These are phyloP conservation scores for Camarhynchus parvulus DNA, from an alignment of 2,113 vertebrate species.

Conservation along the genomic window DNA sequence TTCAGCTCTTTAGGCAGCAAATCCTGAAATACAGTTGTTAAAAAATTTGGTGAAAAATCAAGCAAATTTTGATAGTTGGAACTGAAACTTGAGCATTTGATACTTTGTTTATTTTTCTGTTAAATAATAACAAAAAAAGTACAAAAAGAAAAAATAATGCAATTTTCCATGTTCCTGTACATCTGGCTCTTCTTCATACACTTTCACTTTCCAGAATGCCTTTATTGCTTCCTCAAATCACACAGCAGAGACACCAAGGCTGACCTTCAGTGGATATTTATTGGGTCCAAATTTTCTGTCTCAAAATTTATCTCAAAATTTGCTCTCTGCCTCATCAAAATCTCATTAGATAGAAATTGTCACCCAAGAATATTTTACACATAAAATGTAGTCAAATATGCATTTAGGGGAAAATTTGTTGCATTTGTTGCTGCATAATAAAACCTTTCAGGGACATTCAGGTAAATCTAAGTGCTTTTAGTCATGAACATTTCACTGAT, in stretches of 20 bases:
- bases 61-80: background rate
- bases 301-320: background rate
- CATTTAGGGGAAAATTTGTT: background rate
- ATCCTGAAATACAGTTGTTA: background rate
- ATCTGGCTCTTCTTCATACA: background rate
- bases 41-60: background rate
- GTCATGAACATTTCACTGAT: background rate
- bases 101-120: background rate
- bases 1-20: background rate
- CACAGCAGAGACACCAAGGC: background rate
- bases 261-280: background rate
- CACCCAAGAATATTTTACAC: background rate
- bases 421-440: background rate
- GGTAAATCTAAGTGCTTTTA: background rate
- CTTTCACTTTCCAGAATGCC: background rate
- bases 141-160: background rate
- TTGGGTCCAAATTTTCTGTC: background rate
- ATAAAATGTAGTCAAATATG: background rate
- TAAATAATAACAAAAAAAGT: background rate
- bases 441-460: background rate
- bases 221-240: background rate
- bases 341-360: background rate
- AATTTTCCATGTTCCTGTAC: background rate
- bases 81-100: background rate
- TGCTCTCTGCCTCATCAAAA: background rate